Evolutionary conservation across 92 coral and sea anemone species (phyloP), one percentile per base, ranked within the genome.

Genomic region (Parazoanthus swiftii): DNA sequence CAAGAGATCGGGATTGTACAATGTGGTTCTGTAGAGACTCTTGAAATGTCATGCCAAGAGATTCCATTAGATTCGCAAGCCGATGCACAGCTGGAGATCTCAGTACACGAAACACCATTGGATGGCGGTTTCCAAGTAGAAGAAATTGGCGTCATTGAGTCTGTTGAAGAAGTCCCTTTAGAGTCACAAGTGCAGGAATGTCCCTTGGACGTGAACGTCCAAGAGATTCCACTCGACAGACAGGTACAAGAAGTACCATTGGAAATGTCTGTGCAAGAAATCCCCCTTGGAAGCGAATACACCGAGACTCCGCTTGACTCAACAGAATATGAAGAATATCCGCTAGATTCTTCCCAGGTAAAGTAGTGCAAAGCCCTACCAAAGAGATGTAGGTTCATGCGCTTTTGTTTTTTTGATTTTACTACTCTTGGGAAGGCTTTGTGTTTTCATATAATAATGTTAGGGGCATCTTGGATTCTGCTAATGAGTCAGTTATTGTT

Each of bases 121-220:
- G 87, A 46, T 48, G 68, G 67, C 29, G 77, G 87, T 71, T 84
- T 38, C 65, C 87, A 84, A 84, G 67, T 71, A 29, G 65, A 84
- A 29, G 78, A 84, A 84, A 29, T 84, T n/a, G 79, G 87, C 79
- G 42, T 71, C 87, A 26, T 81, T 35, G 74, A 18, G 29, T 81
- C 85, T 38, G 46, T 26, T 16, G 78, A 72, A 14, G 79, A 70
- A 84, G 68, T 42, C 43, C 66, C 48, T 21, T 71, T 71, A 35
- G 87, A 84, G 66, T 70, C 87, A 9, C 65, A 68, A 71, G 63
- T 48, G 42, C 79, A 71, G 66, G 87, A 46, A 84, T 46, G 87
- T 84, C 65, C 67, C 16, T 20, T 83, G 58, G 86, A 66, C 25
- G 78, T 46, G 26, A 42, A 58, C 66, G 39, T 70, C 77, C 79